A percentile compares a stretch with the other conserved stretches of the same genome.
Conservation (phyloP, 2,888 invertebrate species). For the Drosophila mercatorum region DNA sequence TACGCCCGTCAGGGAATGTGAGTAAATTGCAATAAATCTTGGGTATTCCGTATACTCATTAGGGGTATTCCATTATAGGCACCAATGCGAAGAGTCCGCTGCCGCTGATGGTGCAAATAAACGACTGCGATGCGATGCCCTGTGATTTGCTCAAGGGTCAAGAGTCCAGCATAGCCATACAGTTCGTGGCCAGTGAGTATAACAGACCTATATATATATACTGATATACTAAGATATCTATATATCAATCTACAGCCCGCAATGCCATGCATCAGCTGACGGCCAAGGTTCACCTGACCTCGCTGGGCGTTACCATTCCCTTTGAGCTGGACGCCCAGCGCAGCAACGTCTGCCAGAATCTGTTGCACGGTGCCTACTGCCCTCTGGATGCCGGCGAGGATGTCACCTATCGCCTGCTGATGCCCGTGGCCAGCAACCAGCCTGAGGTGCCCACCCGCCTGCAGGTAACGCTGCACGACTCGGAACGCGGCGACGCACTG, state of each 20-base stretch:
- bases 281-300: constrained; percentile 63
- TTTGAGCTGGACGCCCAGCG: constrained; percentile 60
- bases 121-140: constrained; percentile 70
- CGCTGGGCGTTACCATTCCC: constrained; percentile 69
- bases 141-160: constrained; percentile 69
- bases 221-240: neutral
- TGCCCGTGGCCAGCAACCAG: constrained; percentile 71
- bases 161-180: constrained; percentile 69
- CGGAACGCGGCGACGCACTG: constrained; percentile 47
- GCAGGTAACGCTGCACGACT: constrained; percentile 74
- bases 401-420: constrained; percentile 80
- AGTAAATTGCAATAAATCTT: constrained; percentile 26
- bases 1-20: constrained; percentile 65
- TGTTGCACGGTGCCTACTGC: constrained; percentile 81
- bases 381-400: constrained; percentile 82
- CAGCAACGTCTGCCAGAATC: constrained; percentile 79
- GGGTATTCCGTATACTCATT: neutral
- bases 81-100: constrained; percentile 41
- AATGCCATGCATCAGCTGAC: constrained; percentile 59
- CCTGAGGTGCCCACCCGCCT: constrained; percentile 78
- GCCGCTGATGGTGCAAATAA: constrained; percentile 75
- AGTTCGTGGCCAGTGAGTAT: constrained; percentile 80
- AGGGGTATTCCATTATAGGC: constrained; percentile 48
- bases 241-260: constrained; percentile 44
- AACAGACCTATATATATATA: neutral